phyloP scores from a whole-genome alignment of 2,113 vertebrate species.

The Pangasianodon gigas region DNA sequence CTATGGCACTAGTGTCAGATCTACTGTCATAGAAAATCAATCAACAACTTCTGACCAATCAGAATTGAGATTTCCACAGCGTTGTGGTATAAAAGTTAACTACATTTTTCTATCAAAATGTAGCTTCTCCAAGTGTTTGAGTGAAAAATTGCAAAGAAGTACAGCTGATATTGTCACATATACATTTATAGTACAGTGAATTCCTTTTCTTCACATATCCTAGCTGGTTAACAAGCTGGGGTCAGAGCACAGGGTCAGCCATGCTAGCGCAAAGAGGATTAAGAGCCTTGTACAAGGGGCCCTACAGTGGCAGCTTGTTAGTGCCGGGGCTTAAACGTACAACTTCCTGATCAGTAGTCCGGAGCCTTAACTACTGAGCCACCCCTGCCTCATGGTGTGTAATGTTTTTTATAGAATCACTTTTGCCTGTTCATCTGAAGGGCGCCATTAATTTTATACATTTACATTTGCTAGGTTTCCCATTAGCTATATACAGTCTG shows the following conservation, averaged over 20 bases:
- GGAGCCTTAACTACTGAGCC: not conserved
- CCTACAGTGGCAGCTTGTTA: conserved; percentile 3
- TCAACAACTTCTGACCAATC: not conserved
- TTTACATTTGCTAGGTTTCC: not conserved
- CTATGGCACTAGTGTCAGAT: not conserved
- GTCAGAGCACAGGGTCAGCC: not conserved
- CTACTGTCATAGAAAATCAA: not conserved
- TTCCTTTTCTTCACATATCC: not conserved
- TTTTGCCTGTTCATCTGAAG: not conserved
- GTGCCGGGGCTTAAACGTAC: conserved; percentile 3
- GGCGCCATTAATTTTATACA: not conserved
- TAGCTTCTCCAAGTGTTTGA: not conserved
- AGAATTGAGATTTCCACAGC: not conserved
- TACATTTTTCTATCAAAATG: not conserved
- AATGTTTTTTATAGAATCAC: not conserved
- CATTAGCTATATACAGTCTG: not conserved
- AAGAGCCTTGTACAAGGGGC: conserved; percentile 9
- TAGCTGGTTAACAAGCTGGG: not conserved
- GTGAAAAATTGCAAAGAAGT: not conserved
- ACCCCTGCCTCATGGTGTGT: not conserved
- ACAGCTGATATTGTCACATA: not conserved
- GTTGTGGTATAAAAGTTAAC: not conserved
- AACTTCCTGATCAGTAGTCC: not conserved
- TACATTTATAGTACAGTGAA: not conserved
- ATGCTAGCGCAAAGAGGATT: conserved; percentile 9